Evolutionary conservation across 92 coral and sea anemone species (phyloP), one percentile per base, ranked within the genome.

Genomic region (Nematostella vectensis): DNA sequence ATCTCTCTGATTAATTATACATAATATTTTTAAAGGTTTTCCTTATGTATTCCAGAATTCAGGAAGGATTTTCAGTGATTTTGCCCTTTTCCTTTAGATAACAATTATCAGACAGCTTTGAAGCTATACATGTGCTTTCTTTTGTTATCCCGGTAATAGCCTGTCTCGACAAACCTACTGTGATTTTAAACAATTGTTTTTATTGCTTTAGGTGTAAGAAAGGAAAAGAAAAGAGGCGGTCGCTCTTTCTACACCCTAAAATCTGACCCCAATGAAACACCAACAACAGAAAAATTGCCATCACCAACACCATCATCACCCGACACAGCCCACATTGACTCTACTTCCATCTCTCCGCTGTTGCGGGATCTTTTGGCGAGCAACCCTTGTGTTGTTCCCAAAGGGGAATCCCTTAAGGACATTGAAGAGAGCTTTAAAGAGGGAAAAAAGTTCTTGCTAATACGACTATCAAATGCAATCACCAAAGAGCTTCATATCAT

Each of bases 141-240:
- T n/a, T n/a, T n/a, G n/a, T n/a, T n/a, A n/a, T n/a, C n/a, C n/a
- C n/a, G n/a, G n/a, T n/a, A n/a, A n/a, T n/a, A n/a, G n/a, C n/a
- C n/a, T n/a, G n/a, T n/a, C n/a, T n/a, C n/a, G n/a, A n/a, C n/a
- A n/a, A n/a, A n/a, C n/a, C n/a, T n/a, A n/a, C n/a, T n/a, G n/a
- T n/a, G n/a, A n/a, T n/a, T n/a, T n/a, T n/a, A n/a, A n/a, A n/a
- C n/a, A n/a, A n/a, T n/a, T n/a, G n/a, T n/a, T n/a, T n/a, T n/a
- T n/a, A n/a, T n/a, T n/a, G n/a, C n/a, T n/a, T 45, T 31, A 89
- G 97, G 97, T 21, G 94, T 89, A 22, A 63, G 97, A 60, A 88
- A 88, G 45, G 97, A 85, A 49, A 82, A 83, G 37, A 77, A 70
- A 62, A 68, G 97, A 43, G 97, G 97, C 4, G 97, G 97, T 4